Base-by-base conservation (phyloP, 2,797 vertebrate species). In the Lemur catta region DNA sequence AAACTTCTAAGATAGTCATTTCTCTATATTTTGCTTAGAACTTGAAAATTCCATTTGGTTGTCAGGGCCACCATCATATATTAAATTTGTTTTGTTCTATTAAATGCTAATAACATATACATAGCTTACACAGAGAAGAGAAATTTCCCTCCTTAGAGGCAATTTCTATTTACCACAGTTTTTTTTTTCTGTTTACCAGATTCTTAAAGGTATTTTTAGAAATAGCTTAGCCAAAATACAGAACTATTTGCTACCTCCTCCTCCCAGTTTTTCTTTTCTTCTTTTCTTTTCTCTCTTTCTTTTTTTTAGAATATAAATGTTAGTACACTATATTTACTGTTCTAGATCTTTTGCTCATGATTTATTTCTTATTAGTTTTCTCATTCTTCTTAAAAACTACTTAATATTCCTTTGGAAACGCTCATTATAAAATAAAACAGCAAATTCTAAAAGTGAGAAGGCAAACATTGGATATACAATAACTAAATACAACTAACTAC, bases 151-250 rank as follows among this genome's bases (percentile, higher is more conserved):
- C 18, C 33, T 75, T 10, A 78, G 38, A 71, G 59, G 41, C 75
- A 81, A 81, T 80, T 81, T 93, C 50, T 75, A 22, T 86, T 41
- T 65, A 71, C 17, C 65, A 96, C 7, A 38, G 35, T 26, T 79
- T 24, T 79, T 52, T 48, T 78, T 76, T 76, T 35, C 38, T 38
- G 50, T 79, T 79, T 55, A 41, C 4, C 17, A n/a, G 41, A 88
- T 93, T 91, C 41, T 80, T 72, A 92, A 72, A 84, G 63, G 2
- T 95, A 79, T 89, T 92, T 94, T 14, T 59, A 61, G 71, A 84
- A 92, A 33, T 46, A 52, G 13, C 26, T 84, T 88, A 90, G 9
- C 79, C 41, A 14, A 78, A 71, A 55, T 84, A 57, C 4, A 41
- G 13, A 87, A 71, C 6, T 80, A 76, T 85, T 72, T 91, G 50